Base-by-base conservation (phyloP, 2,888 invertebrate species). In the Aphidoletes aphidimyza region DNA sequence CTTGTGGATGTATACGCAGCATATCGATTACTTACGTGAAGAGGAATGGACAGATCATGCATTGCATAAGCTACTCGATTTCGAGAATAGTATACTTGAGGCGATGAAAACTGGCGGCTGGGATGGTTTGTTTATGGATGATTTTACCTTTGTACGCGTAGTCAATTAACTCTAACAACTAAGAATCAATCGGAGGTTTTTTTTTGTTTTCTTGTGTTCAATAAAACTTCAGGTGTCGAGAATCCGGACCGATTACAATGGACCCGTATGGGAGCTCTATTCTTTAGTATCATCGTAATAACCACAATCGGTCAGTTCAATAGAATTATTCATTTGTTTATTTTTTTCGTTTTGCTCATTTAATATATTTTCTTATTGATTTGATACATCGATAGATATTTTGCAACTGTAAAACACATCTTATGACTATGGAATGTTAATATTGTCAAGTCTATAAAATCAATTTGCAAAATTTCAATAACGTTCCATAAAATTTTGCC, bases 271-370 rank as follows among this genome's bases (percentile, higher is more conserved):
- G 97, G 97, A 19, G 96, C 97, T 0, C 92, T 98, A 30, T 96
- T 98, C 91, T 98, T 97, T 91, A 97, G 97, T 87, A 97, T 98
- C 88, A 97, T 98, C 87, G 97, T 98, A 87, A 98, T 98, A 89
- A 98, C 98, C 85, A 98, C 98, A 47, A 98, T 98, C 86, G 98
- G 97, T 97, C 89, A 93, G 94, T n/a, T 36, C 17, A 49, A 49
- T 9, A 49, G 6, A 9, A 49, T 49, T 39, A 11, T 39, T 39
- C 6, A 8, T 39, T 39, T 39, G 39, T 39, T 39, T 5, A 39
- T 8, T 39, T 39, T 39, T 39, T 39, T 39, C 39, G 39, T 39
- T 39, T 39, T 49, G 6, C n/a, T 49, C 5, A 49, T 49, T 49
- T 49, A 11, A 11, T 17, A 6, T 17, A 49, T 59, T 59, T 59